Evolutionary conservation across 1,140 invertebrate genomes (phyloP).

Genomic region (Zeugodacus cucurbitae): DNA sequence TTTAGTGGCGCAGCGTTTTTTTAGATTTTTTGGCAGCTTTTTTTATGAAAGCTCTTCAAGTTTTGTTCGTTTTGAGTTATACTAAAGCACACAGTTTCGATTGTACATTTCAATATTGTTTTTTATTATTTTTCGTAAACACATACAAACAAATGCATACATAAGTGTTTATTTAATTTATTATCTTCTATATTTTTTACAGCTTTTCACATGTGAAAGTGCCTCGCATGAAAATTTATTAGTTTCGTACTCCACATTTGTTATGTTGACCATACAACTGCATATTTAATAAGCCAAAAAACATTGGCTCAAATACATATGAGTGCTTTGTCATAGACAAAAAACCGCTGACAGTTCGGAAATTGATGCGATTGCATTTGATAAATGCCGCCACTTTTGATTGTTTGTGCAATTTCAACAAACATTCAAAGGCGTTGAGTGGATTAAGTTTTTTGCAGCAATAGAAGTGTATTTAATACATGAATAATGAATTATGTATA

Average conservation of each 20-base stretch:
- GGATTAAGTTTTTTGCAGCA: neutral
- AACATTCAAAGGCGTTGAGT: neutral
- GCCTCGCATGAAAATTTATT: neutral
- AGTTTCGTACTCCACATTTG: neutral
- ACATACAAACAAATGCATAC: neutral
- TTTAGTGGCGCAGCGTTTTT: neutral
- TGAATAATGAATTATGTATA: no score
- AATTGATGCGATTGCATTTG: neutral
- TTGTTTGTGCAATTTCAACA: neutral
- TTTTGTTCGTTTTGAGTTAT: no score
- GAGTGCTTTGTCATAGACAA: neutral
- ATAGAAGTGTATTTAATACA: neutral
- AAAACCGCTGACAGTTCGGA: conserved; percentile 5
- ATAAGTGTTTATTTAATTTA: neutral
- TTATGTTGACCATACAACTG: neutral
- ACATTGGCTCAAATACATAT: neutral
- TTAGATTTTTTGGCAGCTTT: neutral
- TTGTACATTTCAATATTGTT: neutral
- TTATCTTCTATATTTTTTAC: neutral
- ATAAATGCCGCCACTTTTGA: neutral
- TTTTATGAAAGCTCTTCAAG: neutral
- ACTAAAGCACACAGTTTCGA: neutral
- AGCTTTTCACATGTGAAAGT: neutral
- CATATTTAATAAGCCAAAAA: neutral
- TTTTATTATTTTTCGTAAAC: neutral